These are phyloP conservation scores for Leptonema lineaticorne DNA, from an alignment of 1,140 invertebrate species.

Conservation along the genomic window DNA sequence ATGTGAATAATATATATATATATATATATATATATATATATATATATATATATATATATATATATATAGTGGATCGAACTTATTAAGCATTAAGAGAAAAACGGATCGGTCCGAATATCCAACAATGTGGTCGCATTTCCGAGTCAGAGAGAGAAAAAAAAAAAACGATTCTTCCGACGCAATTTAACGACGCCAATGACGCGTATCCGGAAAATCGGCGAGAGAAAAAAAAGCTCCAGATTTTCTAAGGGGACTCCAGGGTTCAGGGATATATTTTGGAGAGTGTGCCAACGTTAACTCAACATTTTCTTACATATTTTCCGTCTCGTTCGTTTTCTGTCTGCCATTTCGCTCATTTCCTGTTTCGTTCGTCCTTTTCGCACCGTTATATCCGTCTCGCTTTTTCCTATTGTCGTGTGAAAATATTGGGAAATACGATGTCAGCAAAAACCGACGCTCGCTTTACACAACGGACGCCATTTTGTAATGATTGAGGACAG, in stretches of 20 bases:
- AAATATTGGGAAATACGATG: not conserved
- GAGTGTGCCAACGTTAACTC: not conserved
- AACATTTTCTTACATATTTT: too few species aligned
- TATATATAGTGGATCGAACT: not conserved
- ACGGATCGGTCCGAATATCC: too few species aligned
- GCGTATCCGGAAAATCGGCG: constrained; percentile 11
- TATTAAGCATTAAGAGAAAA: too few species aligned
- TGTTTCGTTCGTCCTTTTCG: too few species aligned
- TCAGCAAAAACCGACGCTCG: constrained; percentile 10
- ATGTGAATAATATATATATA: too few species aligned
- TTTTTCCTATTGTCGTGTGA: constrained; percentile 9
- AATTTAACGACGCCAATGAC: constrained; percentile 29
- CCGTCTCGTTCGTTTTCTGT: too few species aligned
- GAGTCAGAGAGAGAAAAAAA: not conserved
- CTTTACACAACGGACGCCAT: constrained; percentile 4
- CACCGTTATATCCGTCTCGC: too few species aligned
- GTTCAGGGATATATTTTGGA: not conserved
- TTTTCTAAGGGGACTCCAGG: not conserved
- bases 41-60: not conserved
- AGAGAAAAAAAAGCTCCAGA: not conserved
- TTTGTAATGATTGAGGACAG: constrained; percentile 11
- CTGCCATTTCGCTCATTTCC: too few species aligned
- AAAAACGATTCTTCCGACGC: constrained; percentile 22
- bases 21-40: too few species aligned
- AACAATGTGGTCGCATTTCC: not conserved